These are phyloP conservation scores for Diaphora mendica DNA, from an alignment of 2,888 invertebrate genomes.

Conservation along the genomic window DNA sequence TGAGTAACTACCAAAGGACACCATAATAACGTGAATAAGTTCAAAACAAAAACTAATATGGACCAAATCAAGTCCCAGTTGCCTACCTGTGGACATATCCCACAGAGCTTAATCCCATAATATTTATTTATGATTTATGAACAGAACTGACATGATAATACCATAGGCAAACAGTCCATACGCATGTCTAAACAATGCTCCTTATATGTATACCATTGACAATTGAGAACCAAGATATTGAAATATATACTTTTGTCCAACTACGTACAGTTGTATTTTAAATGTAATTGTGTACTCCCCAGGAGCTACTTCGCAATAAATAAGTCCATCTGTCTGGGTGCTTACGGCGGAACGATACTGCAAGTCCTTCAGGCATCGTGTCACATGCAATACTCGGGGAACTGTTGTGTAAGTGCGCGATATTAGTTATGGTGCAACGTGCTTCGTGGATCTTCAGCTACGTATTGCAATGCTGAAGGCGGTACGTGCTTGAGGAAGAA, in stretches of 20 bases:
- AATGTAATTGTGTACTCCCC: constrained; percentile 1
- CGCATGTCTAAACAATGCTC: constrained; percentile 41
- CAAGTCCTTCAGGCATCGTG: constrained; percentile 45
- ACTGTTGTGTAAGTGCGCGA: constrained; percentile 26
- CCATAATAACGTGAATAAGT: not conserved
- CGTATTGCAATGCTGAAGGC: not conserved
- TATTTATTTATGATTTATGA: constrained; percentile 14
- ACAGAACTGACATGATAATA: constrained; percentile 23
- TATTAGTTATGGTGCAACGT: constrained; percentile 24
- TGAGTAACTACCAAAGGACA: not conserved
- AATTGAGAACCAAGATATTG: constrained; percentile 3
- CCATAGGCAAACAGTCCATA: constrained; percentile 28
- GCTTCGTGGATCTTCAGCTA: constrained; percentile 4
- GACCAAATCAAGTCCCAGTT: not conserved
- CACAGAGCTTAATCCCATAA: not conserved
- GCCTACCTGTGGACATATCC: not conserved
- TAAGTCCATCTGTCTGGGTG: constrained; percentile 42
- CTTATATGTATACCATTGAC: constrained; percentile 41
- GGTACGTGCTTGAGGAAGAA: not conserved
- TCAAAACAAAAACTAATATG: not conserved
- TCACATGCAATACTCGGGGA: constrained; percentile 46
- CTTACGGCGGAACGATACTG: constrained; percentile 31
- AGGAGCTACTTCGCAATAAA: constrained; percentile 47
- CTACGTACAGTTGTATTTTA: constrained; percentile 17
- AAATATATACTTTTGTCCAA: constrained; percentile 12